A percentile compares a stretch with the other conserved stretches of the same genome.
Conservation (phyloP, 2,797 vertebrate species). For the Enteromius radiatus region DNA sequence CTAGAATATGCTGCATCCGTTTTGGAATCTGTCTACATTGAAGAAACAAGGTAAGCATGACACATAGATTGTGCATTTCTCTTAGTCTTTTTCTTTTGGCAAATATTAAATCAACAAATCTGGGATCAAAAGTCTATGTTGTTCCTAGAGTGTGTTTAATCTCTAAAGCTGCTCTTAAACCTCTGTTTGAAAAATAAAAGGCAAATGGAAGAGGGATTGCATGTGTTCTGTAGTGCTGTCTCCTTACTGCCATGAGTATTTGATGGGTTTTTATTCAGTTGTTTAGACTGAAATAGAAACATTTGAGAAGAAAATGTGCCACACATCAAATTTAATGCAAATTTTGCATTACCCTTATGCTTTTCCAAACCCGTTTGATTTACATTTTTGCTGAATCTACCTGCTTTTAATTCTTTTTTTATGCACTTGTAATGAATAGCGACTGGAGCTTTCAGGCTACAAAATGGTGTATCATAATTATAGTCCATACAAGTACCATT, state of each 20-base stretch:
- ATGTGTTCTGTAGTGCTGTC: not conserved
- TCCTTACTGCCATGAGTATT: not conserved
- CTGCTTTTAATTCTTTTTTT: not conserved
- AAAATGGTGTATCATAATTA: not conserved
- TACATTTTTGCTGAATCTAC: not conserved
- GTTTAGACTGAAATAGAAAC: not conserved
- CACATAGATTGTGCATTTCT: not conserved
- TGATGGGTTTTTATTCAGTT: not conserved
- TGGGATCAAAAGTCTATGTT: conserved; percentile 24
- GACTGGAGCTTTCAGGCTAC: not conserved
- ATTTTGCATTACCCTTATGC: not conserved
- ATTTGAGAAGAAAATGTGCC: not conserved
- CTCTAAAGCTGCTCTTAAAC: conserved; percentile 19
- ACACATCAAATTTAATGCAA: not conserved
- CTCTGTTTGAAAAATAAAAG: not conserved
- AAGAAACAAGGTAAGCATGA: conserved; percentile 82
- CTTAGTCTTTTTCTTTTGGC: not conserved
- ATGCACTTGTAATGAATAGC: not conserved
- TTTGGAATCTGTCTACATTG: conserved; percentile 88
- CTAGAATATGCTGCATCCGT: conserved; percentile 88
- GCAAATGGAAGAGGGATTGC: not conserved
- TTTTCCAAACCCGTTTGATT: conserved; percentile 9
- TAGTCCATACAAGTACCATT: not conserved
- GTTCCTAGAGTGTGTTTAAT: conserved; percentile 23
- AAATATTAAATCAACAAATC: not conserved